phyloP scores from a whole-genome alignment of 2,113 vertebrate genomes.

The Gavialis gangeticus region DNA sequence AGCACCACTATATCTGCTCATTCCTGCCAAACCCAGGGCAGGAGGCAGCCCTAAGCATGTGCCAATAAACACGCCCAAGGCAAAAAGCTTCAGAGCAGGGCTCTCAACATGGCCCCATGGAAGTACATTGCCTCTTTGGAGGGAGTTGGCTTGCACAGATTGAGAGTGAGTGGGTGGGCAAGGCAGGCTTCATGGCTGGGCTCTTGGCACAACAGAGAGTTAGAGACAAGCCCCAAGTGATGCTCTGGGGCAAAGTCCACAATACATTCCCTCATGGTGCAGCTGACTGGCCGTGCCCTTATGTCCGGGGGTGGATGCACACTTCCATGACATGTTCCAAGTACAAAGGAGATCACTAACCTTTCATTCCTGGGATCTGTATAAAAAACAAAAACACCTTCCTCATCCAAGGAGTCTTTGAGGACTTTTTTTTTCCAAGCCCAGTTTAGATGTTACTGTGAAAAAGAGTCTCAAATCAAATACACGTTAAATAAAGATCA shows the following conservation, averaged over 20 bases:
- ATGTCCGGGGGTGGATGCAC: background rate
- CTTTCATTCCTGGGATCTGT: background rate
- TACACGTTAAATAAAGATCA: background rate
- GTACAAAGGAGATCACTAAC: accelerated
- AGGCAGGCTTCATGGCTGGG: too few relatives aligned
- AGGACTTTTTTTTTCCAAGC: background rate
- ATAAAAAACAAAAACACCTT: background rate
- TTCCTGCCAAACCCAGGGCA: too few relatives aligned
- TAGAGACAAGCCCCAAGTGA: background rate
- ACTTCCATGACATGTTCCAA: background rate
- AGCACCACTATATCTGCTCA: too few relatives aligned
- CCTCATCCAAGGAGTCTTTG: background rate
- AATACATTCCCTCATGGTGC: accelerated
- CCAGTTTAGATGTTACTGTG: background rate
- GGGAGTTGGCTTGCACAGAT: too few relatives aligned
- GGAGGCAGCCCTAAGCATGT: too few relatives aligned
- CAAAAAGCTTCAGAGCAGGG: too few relatives aligned
- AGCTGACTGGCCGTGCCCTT: background rate
- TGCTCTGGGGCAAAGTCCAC: background rate
- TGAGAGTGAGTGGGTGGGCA: too few relatives aligned
- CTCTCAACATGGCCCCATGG: too few relatives aligned
- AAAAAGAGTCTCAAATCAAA: background rate
- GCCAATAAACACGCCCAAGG: too few relatives aligned
- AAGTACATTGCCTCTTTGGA: too few relatives aligned
- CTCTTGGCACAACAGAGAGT: too few relatives aligned